Conservation (phyloP, 2,797 vertebrate genomes). For the Cyprinodon diabolis region DNA sequence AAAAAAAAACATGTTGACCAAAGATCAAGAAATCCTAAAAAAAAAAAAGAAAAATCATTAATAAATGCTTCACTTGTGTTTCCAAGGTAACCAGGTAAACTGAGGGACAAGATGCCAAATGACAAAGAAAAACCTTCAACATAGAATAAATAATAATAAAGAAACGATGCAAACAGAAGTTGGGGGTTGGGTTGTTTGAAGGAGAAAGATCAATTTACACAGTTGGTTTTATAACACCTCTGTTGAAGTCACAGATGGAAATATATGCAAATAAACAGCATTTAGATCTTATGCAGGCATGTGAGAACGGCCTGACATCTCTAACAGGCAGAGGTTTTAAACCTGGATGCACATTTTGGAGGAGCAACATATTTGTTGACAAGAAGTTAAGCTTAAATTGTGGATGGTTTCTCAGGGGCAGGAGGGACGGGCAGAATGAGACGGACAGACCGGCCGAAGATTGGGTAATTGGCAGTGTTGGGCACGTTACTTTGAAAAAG, state of each 20-base stretch:
- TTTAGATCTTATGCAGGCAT: slow-evolving; percentile 1
- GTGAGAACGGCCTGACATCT: background rate
- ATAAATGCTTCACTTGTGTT: slow-evolving; percentile 1
- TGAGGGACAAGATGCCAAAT: background rate
- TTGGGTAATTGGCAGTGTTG: too few species aligned
- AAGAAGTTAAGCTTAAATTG: background rate
- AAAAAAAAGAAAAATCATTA: background rate
- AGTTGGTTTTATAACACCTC: slow-evolving; percentile 8
- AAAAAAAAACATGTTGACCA: slow-evolving; percentile 4
- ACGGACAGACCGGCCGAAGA: too few species aligned
- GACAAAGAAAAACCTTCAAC: background rate
- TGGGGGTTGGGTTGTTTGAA: slow-evolving; percentile 3
- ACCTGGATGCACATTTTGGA: background rate
- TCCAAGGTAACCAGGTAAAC: slow-evolving; percentile 4
- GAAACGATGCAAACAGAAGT: background rate
- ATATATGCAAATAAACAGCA: slow-evolving; percentile 41
- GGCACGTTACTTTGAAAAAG: too few species aligned
- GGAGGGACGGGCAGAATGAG: too few species aligned
- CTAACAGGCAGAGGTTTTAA: background rate
- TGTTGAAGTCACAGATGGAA: slow-evolving; percentile 6
- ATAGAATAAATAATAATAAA: background rate
- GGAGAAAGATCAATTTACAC: slow-evolving; percentile 9
- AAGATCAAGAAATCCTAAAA: background rate
- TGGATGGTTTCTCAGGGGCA: background rate
- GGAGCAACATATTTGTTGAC: background rate